Percentiles rank a stretch among this genome's conserved stretches.
phyloP scores from a whole-genome alignment of 2,888 invertebrate species.

The Alcis repandata region DNA sequence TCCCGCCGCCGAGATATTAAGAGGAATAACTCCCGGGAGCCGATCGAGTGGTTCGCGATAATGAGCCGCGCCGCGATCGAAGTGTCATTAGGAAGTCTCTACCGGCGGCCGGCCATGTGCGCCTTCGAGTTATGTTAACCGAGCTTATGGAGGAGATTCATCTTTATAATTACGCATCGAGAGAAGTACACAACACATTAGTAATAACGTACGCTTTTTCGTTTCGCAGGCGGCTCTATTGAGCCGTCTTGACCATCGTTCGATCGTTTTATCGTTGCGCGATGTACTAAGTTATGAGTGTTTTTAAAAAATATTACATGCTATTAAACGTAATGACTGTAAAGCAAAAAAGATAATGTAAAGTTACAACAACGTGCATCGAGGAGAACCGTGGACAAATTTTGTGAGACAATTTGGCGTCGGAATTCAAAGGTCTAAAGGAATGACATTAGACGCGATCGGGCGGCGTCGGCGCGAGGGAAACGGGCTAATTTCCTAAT shows the following conservation, averaged over 20 bases:
- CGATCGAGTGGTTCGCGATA: slow-evolving; percentile 84
- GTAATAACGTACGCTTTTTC: slow-evolving; percentile 54
- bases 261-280: slow-evolving; percentile 25
- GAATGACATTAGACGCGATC: slow-evolving; percentile 70
- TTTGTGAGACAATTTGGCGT: slow-evolving; percentile 62
- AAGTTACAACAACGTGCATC: slow-evolving; percentile 30
- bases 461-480: slow-evolving; percentile 58
- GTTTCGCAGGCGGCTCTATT: slow-evolving; percentile 37
- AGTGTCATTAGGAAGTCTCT: slow-evolving; percentile 86
- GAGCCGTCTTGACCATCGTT: slow-evolving; percentile 30
- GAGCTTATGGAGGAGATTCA: slow-evolving; percentile 74
- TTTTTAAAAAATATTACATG: slow-evolving; percentile 38
- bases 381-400: slow-evolving; percentile 51
- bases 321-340: slow-evolving; percentile 19
- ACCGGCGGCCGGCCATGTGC: slow-evolving; percentile 68
- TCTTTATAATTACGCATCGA: slow-evolving; percentile 75
- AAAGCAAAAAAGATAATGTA: slow-evolving; percentile 33
- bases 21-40: slow-evolving; percentile 81
- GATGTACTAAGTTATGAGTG: slow-evolving; percentile 17
- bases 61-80: slow-evolving; percentile 82
- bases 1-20: slow-evolving; percentile 80
- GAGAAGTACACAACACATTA: slow-evolving; percentile 59
- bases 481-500: slow-evolving; percentile 72
- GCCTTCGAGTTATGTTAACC: slow-evolving; percentile 79
- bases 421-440: slow-evolving; percentile 58